Percentiles rank a stretch among this genome's conserved stretches.
These are phyloP conservation scores for Flabesymbios commensalis DNA, from an alignment of 2,888 invertebrate genomes.

Conservation along the genomic window DNA sequence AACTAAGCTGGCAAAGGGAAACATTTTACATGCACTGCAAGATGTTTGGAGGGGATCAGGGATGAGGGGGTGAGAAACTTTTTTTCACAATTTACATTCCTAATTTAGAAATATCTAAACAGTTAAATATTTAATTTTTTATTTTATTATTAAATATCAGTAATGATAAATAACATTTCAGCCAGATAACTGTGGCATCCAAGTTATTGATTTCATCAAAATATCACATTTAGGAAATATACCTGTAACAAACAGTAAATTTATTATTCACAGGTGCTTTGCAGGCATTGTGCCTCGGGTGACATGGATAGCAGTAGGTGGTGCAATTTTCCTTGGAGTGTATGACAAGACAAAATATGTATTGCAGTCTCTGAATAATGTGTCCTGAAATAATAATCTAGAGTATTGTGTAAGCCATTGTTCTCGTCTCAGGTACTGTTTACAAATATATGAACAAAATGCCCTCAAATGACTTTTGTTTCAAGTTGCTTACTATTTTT, in stretches of 20 bases:
- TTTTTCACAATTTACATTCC: background rate
- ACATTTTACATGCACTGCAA: slow-evolving; percentile 50
- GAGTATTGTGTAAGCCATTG: no score
- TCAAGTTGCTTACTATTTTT: no score
- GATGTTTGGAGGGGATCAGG: slow-evolving; percentile 72
- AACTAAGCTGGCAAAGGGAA: slow-evolving; percentile 52
- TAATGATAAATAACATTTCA: background rate
- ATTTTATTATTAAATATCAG: background rate
- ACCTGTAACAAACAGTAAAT: background rate
- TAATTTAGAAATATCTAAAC: background rate
- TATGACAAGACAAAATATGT: slow-evolving; percentile 72
- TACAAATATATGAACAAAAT: no score
- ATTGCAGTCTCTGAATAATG: no score
- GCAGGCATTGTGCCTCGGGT: slow-evolving; percentile 85
- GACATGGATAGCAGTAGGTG: slow-evolving; percentile 87
- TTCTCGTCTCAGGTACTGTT: no score
- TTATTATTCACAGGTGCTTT: slow-evolving; percentile 69
- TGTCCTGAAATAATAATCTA: no score
- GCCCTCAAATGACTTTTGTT: no score
- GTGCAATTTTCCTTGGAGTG: slow-evolving; percentile 92
- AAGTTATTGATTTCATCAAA: no score
- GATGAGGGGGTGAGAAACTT: slow-evolving; percentile 67
- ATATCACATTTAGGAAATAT: no score
- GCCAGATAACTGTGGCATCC: no score
- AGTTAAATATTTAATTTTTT: background rate